Base-by-base conservation (phyloP, 1,140 invertebrate species). In the Calephelis nemesis region DNA sequence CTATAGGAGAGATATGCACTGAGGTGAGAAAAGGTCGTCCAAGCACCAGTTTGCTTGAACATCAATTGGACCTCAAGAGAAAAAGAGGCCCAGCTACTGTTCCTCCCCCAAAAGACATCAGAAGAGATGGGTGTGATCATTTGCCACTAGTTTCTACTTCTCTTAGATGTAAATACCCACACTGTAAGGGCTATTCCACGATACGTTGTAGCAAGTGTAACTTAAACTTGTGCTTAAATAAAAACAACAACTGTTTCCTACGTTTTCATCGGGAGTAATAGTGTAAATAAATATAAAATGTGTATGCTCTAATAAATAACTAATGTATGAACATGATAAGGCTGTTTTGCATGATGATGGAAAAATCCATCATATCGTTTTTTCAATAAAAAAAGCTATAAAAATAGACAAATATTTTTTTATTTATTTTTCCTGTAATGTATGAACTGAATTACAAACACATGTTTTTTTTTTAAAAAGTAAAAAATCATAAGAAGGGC, bases 11-110 rank as follows among this genome's bases (percentile, higher is more conserved):
- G 70, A 60, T n/a, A n/a, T n/a, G n/a, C 72, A 78, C 50, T 69
- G 69, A 70, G n/a, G 80, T 50, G 69, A 85, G 81, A 85, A 88
- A 78, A 79, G 79, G 78, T 15, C 79, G 76, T 72, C 79, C 79
- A 50, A 80, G 77, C 70, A 76, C 67, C 65, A 69, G 70, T 63
- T 40, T 49, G 52, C 68, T 80, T 68, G 79, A 80, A 77, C 30
- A 75, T 60, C 62, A 77, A 73, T 49, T 79, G 45, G 70, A 69
- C 65, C 60, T 42, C 71, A 79, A 82, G 67, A 78, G 73, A 64
- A 73, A 49, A 73, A 84, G 73, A 78, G 73, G 71, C 69, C 72
- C 68, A 67, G 63, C 67, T 71, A 69, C 74, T 73, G 72, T 73
- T 65, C 70, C 72, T 63, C 75, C 78, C 54, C 71, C 72, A 73